Base-by-base conservation (phyloP, 2,113 vertebrate species). In the Accipiter cooperii region DNA sequence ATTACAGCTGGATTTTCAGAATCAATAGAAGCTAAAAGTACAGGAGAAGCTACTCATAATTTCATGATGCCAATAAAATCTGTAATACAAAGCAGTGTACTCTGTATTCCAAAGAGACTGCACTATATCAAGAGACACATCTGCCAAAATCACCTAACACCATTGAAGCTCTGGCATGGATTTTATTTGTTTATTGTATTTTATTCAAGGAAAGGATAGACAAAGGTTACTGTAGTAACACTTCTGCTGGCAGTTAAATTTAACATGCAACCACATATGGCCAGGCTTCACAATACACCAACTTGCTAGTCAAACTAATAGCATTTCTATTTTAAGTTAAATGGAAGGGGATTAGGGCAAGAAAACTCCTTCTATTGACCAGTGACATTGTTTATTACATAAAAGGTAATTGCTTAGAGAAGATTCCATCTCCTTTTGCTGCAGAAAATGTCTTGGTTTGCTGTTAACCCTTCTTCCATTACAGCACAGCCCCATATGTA, bases 381-480 rank as follows among this genome's bases (percentile, higher is more conserved):
- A 80, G 65, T 86, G 87, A 64, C 81, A 96, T 89, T 96, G 94
- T 97, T 97, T 97, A 96, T 96, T 85, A 89, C 65, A 91, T 89
- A 83, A 91, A 87, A 95, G 84, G 70, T 80, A 96, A 96, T 94
- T 93, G 63, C 75, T 91, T 44, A 78, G 51, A 80, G 58, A 92
- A 94, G 75, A 91, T 84, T 89, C 58, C 63, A 34, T 63, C 71
- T 82, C 74, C 51, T 93, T 91, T 86, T 93, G 74, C 75, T 47
- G 60, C 46, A 93, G 75, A 66, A 97, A 94, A 87, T 74, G 24
- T 66, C 71, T 87, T 94, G 51, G 81, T 83, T 95, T 89, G 84
- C 89, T 73, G 90, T 87, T 96, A 96, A 95, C 91, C 58, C 51
- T 76, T 80, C 78, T 95, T 78, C 87, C 65, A 69, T 95, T 95